phyloP scores from a whole-genome alignment of 2,797 vertebrate species.

The Xenopus petersii region DNA sequence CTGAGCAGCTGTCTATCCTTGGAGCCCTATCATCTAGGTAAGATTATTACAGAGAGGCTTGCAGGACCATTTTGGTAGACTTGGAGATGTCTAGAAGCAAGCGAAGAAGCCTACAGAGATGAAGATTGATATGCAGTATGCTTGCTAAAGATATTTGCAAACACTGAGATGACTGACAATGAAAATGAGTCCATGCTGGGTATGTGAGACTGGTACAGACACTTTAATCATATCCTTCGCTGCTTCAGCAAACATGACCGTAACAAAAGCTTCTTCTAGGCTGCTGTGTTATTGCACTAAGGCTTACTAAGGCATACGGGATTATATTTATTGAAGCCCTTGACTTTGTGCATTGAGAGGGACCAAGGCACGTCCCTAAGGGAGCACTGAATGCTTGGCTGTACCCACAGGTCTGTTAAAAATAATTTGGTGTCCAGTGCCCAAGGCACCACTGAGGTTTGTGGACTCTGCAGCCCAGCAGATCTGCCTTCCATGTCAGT shows the following conservation, averaged over 20 bases:
- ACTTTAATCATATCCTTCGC: constrained; percentile 2
- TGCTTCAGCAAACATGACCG: background rate
- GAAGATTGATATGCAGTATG: no score
- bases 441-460: background rate
- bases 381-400: background rate
- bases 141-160: no score
- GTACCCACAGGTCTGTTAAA: background rate
- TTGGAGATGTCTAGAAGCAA: no score
- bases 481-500: background rate
- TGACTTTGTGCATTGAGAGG: no score
- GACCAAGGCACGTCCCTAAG: no score
- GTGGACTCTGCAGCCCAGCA: background rate
- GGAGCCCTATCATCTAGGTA: no score
- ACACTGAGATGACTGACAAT: no score
- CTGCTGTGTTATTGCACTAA: background rate
- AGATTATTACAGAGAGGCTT: no score
- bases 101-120: no score
- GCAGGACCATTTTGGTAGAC: no score
- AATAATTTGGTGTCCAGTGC: background rate
- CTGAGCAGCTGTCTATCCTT: no score
- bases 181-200: background rate
- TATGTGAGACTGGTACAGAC: background rate
- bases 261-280: constrained; percentile 1
- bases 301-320: background rate
- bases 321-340: background rate